These are phyloP conservation scores for Oreocharis arfaki DNA, from an alignment of 2,113 vertebrate genomes.

Conservation along the genomic window DNA sequence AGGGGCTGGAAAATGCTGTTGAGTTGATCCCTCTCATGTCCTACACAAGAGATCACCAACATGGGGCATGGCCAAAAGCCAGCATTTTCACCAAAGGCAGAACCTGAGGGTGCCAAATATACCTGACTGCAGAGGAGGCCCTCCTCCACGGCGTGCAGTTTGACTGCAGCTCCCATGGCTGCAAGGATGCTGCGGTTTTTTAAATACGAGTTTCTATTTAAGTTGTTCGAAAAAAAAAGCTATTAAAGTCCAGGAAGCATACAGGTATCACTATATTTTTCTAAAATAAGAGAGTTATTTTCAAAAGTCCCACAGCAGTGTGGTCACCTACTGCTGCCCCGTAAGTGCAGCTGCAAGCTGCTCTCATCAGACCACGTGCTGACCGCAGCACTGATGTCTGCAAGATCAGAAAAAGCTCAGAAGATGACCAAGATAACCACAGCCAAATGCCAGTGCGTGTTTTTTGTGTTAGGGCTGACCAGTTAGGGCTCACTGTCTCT, in stretches of 20 bases:
- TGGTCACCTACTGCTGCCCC: background rate
- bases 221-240: background rate
- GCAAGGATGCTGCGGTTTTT: background rate
- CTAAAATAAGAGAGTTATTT: background rate
- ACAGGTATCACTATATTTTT: background rate
- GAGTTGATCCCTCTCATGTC: background rate
- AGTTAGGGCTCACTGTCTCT: background rate
- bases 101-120: background rate
- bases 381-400: background rate
- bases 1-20: fast-evolving
- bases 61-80: background rate
- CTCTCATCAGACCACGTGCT: fast-evolving
- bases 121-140: background rate
- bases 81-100: background rate
- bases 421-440: background rate
- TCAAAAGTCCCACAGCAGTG: background rate
- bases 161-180: background rate
- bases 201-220: background rate
- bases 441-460: background rate
- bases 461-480: background rate
- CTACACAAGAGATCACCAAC: background rate
- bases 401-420: background rate
- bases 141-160: background rate
- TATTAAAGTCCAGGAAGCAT: background rate
- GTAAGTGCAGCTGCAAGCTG: background rate